phyloP scores from a whole-genome alignment of 2,113 vertebrate species.

The Toxotes jaculatrix region DNA sequence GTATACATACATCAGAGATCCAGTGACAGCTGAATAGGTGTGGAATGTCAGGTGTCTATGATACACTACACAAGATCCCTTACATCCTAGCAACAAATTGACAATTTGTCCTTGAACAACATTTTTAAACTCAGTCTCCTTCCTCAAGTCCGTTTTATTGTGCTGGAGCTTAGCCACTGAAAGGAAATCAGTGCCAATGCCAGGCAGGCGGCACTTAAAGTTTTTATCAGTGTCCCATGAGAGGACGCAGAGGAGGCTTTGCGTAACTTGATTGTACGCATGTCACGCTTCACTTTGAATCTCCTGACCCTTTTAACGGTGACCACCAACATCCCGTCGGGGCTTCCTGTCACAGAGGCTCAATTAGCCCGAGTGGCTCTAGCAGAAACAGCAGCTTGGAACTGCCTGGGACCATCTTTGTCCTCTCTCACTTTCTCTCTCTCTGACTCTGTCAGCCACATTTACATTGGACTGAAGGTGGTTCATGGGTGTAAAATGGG shows the following conservation, averaged over 20 bases:
- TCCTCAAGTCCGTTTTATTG: not conserved
- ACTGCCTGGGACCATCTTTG: slow-evolving; percentile 39
- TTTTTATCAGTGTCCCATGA: slow-evolving; percentile 54
- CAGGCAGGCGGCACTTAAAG: slow-evolving; percentile 10
- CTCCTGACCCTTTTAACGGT: slow-evolving; percentile 68
- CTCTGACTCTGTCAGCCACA: slow-evolving; percentile 22
- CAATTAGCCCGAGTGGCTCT: slow-evolving; percentile 67
- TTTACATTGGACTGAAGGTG: slow-evolving; percentile 26
- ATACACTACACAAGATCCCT: slow-evolving; percentile 3
- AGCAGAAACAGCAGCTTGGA: slow-evolving; percentile 53
- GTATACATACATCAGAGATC: not conserved
- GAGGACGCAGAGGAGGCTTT: slow-evolving; percentile 31
- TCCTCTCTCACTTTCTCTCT: slow-evolving; percentile 37
- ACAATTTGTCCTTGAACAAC: slow-evolving; percentile 1
- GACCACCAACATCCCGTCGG: slow-evolving; percentile 48
- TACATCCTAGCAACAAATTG: slow-evolving; percentile 7
- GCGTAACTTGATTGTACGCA: slow-evolving; percentile 38
- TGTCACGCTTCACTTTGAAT: slow-evolving; percentile 65
- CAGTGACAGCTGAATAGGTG: slow-evolving; percentile 28
- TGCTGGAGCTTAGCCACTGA: not conserved
- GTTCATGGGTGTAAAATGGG: slow-evolving; percentile 7
- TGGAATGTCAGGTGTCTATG: slow-evolving; percentile 27
- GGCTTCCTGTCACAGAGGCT: slow-evolving; percentile 66
- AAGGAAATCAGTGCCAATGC: slow-evolving; percentile 7
- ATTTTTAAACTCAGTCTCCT: not conserved